Percentiles rank a stretch among this genome's conserved stretches.
Conservation (phyloP, 2,113 vertebrate genomes). For the Aviceda subcristata region DNA sequence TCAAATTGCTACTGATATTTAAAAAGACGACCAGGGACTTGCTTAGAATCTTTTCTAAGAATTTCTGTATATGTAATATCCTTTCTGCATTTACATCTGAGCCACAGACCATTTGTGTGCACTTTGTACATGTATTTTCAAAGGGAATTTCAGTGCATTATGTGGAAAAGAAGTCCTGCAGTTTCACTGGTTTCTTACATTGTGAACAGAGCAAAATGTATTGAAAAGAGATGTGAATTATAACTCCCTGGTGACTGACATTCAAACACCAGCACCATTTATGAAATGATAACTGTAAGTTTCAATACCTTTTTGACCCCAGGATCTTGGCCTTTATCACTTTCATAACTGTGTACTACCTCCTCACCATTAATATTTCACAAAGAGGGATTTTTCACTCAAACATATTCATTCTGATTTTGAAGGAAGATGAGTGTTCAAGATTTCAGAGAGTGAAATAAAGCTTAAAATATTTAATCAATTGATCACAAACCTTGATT, state of each 20-base stretch:
- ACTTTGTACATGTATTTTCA: not conserved
- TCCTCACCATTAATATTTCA: conserved; percentile 42
- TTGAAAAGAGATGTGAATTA: not conserved
- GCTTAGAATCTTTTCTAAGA: not conserved
- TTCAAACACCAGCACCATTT: conserved; percentile 26
- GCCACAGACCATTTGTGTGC: not conserved
- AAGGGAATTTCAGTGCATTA: not conserved
- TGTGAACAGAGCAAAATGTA: not conserved
- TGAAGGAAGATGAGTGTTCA: conserved; percentile 11
- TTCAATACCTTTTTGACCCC: conserved; percentile 17
- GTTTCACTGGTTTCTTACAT: not conserved
- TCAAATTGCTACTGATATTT: not conserved
- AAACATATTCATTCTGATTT: conserved; percentile 39
- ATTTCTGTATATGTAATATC: not conserved
- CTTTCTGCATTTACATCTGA: not conserved
- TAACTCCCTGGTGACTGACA: not conserved
- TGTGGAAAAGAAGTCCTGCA: not conserved
- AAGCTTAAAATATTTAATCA: conserved; percentile 25
- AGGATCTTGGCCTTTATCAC: not conserved
- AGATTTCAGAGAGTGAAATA: conserved; percentile 28
- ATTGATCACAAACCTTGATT: conserved; percentile 17
- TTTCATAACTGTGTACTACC: not conserved
- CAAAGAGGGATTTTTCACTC: not conserved
- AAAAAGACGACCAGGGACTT: not conserved
- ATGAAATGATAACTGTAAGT: not conserved